Evolutionary conservation across 1,140 invertebrate species (phyloP).

Genomic region (Phortica variegata): DNA sequence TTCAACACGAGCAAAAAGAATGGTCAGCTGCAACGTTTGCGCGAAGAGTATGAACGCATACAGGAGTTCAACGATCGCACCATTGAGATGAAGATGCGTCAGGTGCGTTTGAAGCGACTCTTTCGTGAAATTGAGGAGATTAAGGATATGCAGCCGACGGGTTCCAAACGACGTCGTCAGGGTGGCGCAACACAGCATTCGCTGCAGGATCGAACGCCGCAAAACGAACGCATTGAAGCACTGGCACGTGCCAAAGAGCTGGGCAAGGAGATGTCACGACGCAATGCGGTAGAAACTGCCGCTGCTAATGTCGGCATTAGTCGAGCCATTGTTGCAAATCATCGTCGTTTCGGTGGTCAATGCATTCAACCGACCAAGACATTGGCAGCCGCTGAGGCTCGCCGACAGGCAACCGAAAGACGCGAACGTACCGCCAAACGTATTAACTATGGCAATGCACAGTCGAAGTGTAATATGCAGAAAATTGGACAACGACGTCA

Average conservation of each 20-base stretch:
- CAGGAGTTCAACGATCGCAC: constrained; percentile 47
- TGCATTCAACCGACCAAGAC: constrained; percentile 25
- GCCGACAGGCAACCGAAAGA: constrained; percentile 23
- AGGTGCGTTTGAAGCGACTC: constrained; percentile 42
- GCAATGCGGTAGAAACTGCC: constrained; percentile 30
- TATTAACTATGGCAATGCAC: constrained; percentile 42
- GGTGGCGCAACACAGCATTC: background rate
- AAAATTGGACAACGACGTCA: constrained; percentile 17
- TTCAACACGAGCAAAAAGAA: constrained; percentile 42
- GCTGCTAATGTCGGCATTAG: background rate
- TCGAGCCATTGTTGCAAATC: background rate
- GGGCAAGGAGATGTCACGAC: constrained; percentile 37
- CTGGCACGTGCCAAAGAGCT: constrained; percentile 32
- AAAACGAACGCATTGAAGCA: constrained; percentile 23
- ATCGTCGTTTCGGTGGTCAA: constrained; percentile 10
- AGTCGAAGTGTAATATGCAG: constrained; percentile 36
- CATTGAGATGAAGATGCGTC: constrained; percentile 50
- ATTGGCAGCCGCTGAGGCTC: constrained; percentile 21
- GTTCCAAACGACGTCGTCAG: background rate
- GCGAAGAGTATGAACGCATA: constrained; percentile 47
- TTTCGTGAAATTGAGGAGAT: constrained; percentile 48
- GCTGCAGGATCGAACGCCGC: constrained; percentile 8
- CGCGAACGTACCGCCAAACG: constrained; percentile 35
- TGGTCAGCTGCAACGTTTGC: constrained; percentile 37
- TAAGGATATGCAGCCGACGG: constrained; percentile 25